Base-by-base conservation (phyloP, 2,888 invertebrate species). In the Anodontia alba region DNA sequence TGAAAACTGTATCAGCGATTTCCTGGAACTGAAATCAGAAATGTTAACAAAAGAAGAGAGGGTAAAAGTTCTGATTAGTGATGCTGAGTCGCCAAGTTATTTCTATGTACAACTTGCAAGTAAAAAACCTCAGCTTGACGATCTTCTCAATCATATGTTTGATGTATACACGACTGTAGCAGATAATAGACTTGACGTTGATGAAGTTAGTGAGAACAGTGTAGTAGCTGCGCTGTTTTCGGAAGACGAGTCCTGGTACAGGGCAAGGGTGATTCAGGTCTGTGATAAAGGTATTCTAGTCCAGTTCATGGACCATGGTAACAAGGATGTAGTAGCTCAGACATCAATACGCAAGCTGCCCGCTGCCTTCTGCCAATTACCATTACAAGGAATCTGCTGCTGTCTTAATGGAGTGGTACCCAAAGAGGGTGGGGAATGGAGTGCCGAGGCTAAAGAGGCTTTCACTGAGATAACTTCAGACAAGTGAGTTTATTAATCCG, bases 221-320 rank as follows among this genome's bases (percentile, higher is more conserved):
- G 33, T 91, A 0, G 91, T 91, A 73, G 90, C 91, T 23, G 91
- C 90, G 0, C 80, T 86, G 49, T 92, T 80, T 70, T 42, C 82
- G n/a, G 91, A 91, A 33, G 93, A 93, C 83, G 90, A 89, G 38
- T 87, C 88, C 2, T 93, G 93, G 93, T 92, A 92, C 79, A 79
- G 93, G 12, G 92, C 88, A 0, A 69, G 74, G 29, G 81, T 92
- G 1, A 1, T 82, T 17, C 75, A 76, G n/a, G 74, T 66, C 31
- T 67, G 82, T 10, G 71, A 82, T 31, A 80, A 82, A 0, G 78
- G 71, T 20, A 80, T 78, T 33, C 72, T 84, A 78, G 90, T 93
- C n/a, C 78, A 87, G 46, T 94, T 91, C 78, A 87, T 94, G 10
- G 94, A 94, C 78, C 92, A 93, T 87, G 94, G 94, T 5, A 93